Percentiles rank a stretch among this genome's conserved stretches.
phyloP scores from a whole-genome alignment of 2,797 vertebrate species.

The Sarcophilus harrisii region DNA sequence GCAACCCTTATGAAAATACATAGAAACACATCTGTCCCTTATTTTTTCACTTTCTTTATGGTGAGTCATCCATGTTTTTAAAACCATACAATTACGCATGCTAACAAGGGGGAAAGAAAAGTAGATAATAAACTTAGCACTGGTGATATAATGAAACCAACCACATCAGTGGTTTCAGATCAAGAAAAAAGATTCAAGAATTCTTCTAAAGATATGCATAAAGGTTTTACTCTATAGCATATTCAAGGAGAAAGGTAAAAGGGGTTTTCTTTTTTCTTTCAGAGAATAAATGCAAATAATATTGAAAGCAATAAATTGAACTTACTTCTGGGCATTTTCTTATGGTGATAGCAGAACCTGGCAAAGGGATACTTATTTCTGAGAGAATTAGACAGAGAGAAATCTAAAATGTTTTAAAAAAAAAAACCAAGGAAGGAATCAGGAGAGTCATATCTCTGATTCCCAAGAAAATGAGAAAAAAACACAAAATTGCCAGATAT shows the following conservation, averaged over 20 bases:
- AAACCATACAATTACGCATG: slow-evolving; percentile 81
- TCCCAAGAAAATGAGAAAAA: slow-evolving; percentile 22
- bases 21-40: slow-evolving; percentile 82
- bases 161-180: slow-evolving; percentile 72
- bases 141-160: slow-evolving; percentile 76
- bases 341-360: slow-evolving; percentile 5
- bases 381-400: slow-evolving; percentile 45
- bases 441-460: neutral
- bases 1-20: slow-evolving; percentile 79
- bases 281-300: slow-evolving; percentile 28
- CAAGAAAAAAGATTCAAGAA: slow-evolving; percentile 67
- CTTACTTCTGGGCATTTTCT: slow-evolving; percentile 6
- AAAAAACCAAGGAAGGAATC: neutral
- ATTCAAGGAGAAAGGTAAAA: slow-evolving; percentile 34
- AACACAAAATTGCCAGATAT: neutral
- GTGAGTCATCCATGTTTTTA: slow-evolving; percentile 81
- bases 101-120: slow-evolving; percentile 73
- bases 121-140: slow-evolving; percentile 78
- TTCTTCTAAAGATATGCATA: slow-evolving; percentile 52
- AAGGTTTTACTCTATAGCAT: neutral
- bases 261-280: neutral
- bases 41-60: slow-evolving; percentile 81
- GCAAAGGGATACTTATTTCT: slow-evolving; percentile 25
- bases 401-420: slow-evolving; percentile 5
- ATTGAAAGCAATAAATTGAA: slow-evolving; percentile 42